Evolutionary conservation across 2,113 vertebrate genomes (phyloP), one percentile per base, ranked within the genome.

Genomic region (Phrynosoma platyrhinos): DNA sequence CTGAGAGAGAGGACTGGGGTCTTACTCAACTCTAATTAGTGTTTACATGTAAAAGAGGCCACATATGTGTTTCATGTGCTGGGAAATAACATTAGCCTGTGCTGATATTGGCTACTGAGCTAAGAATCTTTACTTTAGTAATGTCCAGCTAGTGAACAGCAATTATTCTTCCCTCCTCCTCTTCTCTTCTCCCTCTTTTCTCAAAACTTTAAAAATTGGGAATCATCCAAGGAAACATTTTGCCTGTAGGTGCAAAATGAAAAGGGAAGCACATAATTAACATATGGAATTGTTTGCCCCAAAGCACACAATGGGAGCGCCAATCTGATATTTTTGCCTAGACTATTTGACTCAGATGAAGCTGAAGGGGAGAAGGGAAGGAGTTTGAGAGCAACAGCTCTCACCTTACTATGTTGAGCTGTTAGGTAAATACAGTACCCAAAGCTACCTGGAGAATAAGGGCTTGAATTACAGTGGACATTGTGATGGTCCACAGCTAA

Each of bases 1-100:
- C 40, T 32, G 23, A 42, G 42, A 74, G 36, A 52, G 52, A n/a
- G 72, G 52, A 74, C 40, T 83, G 80, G 32, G 42, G 58, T 77
- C 58, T 53, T 78, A 30, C 40, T 82, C 82, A 84, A 52, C 47
- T 69, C 25, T 84, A 79, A 74, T 87, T n/a, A 88, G 32, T n/a
- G 36, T 79, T 71, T 71, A 18, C 42, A 7, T 72, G 27, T 83
- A 68, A 36, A 86, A 78, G 62, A 42, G 75, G 36, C 53, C 58
- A 3, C 14, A 16, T 64, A 6, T 47, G 18, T n/a, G 68, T 47
- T 72, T 36, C 23, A 25, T 76, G 2, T 14, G 23, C 77, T 30
- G n/a, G 42, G 84, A 58, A 82, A n/a, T 40, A 77, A 36, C 12
- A n/a, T 21, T 64, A 30, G 47, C n/a, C 14, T 30, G 27, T 27